Evolutionary conservation across 2,888 invertebrate genomes (phyloP).

Genomic region (Xanthia icteritia): DNA sequence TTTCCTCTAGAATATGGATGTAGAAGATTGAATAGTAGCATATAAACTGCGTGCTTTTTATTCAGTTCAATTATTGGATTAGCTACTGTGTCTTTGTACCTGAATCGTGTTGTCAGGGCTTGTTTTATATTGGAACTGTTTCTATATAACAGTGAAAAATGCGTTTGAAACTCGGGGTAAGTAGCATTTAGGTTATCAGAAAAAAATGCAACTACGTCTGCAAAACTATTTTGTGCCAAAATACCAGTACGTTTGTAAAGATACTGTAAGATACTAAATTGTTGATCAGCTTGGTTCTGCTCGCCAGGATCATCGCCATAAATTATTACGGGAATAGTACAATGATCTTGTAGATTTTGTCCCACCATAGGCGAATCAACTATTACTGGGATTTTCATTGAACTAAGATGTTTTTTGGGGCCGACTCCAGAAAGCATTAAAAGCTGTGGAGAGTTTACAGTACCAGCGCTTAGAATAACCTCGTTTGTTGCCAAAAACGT

Average conservation of each 20-base stretch:
- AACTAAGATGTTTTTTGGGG: constrained; percentile 78
- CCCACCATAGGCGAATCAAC: constrained; percentile 88
- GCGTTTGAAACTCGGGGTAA: constrained; percentile 79
- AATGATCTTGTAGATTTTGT: constrained; percentile 89
- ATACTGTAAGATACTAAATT: constrained; percentile 85
- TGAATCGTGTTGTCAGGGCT: constrained; percentile 19
- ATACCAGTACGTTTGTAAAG: constrained; percentile 87
- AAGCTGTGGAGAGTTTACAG: constrained; percentile 87
- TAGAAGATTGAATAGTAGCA: constrained; percentile 79
- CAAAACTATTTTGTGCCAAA: constrained; percentile 84
- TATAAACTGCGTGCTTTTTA: constrained; percentile 74
- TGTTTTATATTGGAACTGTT: constrained; percentile 67
- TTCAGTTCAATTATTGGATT: constrained; percentile 67
- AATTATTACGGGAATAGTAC: constrained; percentile 80
- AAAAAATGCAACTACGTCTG: constrained; percentile 87
- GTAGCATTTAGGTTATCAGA: constrained; percentile 71
- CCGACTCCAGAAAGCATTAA: constrained; percentile 89
- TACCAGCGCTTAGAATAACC: constrained; percentile 86
- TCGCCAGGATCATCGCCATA: constrained; percentile 74
- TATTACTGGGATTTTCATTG: constrained; percentile 79
- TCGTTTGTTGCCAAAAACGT: constrained; percentile 77
- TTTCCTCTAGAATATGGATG: constrained; percentile 89
- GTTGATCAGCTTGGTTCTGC: constrained; percentile 66
- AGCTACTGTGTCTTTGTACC: constrained; percentile 68
- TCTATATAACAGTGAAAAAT: constrained; percentile 72